Base-by-base conservation (phyloP, 2,797 vertebrate genomes). In the Pseudochirops corinnae region DNA sequence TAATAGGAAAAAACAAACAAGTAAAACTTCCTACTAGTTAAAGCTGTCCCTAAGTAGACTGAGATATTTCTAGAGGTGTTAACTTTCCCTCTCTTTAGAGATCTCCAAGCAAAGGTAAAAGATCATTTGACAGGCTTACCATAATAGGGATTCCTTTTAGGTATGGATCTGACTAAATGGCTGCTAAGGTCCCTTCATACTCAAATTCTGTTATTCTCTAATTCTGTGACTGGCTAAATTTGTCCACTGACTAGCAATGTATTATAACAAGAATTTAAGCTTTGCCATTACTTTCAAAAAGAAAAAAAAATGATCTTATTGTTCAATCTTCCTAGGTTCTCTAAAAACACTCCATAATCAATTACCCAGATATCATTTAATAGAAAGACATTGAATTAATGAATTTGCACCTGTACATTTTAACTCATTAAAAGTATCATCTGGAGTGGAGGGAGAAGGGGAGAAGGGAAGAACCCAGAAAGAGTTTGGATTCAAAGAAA, bases 401-500 rank as follows among this genome's bases (percentile, higher is more conserved):
- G 0, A 53, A 96, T 96, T 97, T 97, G 0, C 53, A 96, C 91
- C 95, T 93, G 60, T 57, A 94, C 3, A 33, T 95, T 98, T 98
- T 90, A 93, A 97, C 95, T 95, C 98, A 94, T 52, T 96, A 94
- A 46, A 82, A 98, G 96, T 96, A 92, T 97, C 92, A 98, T 96
- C 31, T n/a, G 0, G 92, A 93, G 21, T 14, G 1, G 6, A 82
- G 9, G 21, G 4, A 26, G 21, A 82, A 21, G 18, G n/a, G 21
- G 21, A 46, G 39, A 82, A 82, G n/a, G 82, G 96, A 96, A 96
- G 96, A 97, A 92, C 56, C 92, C 92, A 98, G 97, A 91, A 98
- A 97, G 94, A 97, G 94, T 98, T 97, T 98, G 98, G 95, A 97
- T 97, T 97, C 96, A 96, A 87, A 95, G 94, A 98, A 92, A 91